phyloP scores from a whole-genome alignment of 2,797 vertebrate species.

The Forpus xanthops region DNA sequence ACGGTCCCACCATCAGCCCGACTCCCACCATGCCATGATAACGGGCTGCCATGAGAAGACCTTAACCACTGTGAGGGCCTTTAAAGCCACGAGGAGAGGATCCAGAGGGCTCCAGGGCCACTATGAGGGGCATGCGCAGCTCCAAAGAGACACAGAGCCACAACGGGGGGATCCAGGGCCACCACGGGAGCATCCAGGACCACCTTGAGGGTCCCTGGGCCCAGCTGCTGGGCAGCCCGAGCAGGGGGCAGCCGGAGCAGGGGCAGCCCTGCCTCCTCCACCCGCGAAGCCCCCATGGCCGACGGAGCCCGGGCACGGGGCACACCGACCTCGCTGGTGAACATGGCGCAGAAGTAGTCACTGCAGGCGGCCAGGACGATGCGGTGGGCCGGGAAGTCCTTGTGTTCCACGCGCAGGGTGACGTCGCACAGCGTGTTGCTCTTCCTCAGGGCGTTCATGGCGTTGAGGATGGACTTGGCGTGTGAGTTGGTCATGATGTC shows the following conservation, averaged over 20 bases:
- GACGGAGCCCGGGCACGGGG: background rate
- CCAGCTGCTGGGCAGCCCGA: background rate
- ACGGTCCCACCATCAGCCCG: background rate
- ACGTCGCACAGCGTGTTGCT: conserved; percentile 97
- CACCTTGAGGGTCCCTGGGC: background rate
- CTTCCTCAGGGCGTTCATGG: conserved; percentile 93
- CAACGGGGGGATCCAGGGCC: rapidly evolving
- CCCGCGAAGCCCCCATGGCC: background rate
- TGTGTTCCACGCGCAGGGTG: conserved; percentile 92
- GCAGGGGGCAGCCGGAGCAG: background rate
- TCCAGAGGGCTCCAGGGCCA: background rate
- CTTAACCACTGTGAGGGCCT: background rate
- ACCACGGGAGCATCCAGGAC: background rate
- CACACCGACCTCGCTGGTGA: conserved; percentile 93
- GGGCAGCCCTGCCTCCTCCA: background rate
- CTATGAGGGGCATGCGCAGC: rapidly evolving
- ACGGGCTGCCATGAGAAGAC: background rate
- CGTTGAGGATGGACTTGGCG: conserved; percentile 97
- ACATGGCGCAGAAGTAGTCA: conserved; percentile 99
- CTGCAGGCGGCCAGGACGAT: conserved; percentile 98
- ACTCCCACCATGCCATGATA: background rate
- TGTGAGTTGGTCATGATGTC: conserved; percentile 99
- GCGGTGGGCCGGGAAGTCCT: conserved; percentile 94
- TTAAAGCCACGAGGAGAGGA: no score
- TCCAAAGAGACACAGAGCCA: background rate